A percentile compares a stretch with the other conserved stretches of the same genome.
phyloP scores from a whole-genome alignment of 2,888 invertebrate genomes.

The Brenthis hecate region DNA sequence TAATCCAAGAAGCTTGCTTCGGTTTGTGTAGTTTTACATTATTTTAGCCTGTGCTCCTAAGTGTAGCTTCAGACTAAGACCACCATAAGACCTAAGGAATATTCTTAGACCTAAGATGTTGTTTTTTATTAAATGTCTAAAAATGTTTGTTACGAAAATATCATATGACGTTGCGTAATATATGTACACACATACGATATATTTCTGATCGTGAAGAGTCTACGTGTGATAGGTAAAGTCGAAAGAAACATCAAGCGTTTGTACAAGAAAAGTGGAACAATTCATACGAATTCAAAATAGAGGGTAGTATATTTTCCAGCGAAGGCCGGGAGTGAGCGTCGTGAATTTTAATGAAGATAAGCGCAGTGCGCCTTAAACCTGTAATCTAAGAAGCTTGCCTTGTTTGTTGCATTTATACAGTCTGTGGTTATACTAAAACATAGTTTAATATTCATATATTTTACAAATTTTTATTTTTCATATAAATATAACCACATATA shows the following conservation, averaged over 20 bases:
- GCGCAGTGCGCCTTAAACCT: slow-evolving; percentile 22
- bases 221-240: neutral
- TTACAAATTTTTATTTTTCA: neutral
- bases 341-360: slow-evolving; percentile 23
- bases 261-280: neutral
- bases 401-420: slow-evolving; percentile 21
- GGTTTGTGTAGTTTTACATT: slow-evolving; percentile 74
- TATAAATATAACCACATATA: too few relatives aligned
- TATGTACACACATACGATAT: neutral
- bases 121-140: too few relatives aligned
- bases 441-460: slow-evolving; percentile 4
- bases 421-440: slow-evolving; percentile 9
- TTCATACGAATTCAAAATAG: slow-evolving; percentile 16
- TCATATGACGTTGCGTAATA: neutral
- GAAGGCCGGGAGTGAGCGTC: slow-evolving; percentile 10
- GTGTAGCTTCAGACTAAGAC: neutral
- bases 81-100: neutral
- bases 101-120: too few relatives aligned
- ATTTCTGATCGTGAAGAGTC: neutral
- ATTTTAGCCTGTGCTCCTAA: slow-evolving; percentile 52
- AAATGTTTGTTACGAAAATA: too few relatives aligned
- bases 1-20: slow-evolving; percentile 61
- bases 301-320: slow-evolving; percentile 18
- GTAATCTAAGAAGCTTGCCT: slow-evolving; percentile 21
- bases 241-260: neutral